Evolutionary conservation across 2,797 vertebrate species (phyloP).

Genomic region (Leptodactylus fallax): DNA sequence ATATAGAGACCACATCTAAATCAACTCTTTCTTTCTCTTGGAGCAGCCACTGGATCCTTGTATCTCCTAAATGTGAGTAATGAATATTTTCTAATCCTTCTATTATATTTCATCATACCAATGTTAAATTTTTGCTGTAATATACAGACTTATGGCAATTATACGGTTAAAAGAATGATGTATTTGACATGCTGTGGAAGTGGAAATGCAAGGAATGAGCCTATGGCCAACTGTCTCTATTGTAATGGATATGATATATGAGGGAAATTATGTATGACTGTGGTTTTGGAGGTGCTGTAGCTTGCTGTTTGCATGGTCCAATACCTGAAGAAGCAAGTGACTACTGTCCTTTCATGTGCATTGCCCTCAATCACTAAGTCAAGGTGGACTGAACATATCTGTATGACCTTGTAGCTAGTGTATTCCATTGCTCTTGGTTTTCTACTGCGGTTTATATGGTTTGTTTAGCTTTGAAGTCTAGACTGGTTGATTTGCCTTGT

Average conservation of each 20-base stretch:
- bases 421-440: neutral
- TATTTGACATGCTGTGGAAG: neutral
- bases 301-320: neutral
- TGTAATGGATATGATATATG: neutral
- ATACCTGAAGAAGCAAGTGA: too few relatives aligned
- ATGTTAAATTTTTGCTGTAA: neutral
- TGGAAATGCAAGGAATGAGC: neutral
- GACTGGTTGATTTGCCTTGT: neutral
- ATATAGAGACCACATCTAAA: conserved; percentile 65
- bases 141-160: neutral
- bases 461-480: neutral
- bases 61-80: conserved; percentile 73
- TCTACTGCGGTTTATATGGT: neutral
- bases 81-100: neutral
- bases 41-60: conserved; percentile 62
- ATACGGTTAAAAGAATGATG: neutral
- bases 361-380: neutral
- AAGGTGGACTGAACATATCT: neutral
- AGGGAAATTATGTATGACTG: neutral
- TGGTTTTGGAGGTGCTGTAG: neutral
- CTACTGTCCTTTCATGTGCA: too few relatives aligned
- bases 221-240: neutral
- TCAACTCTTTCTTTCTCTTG: conserved; percentile 49
- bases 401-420: conserved; percentile 21
- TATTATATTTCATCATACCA: neutral